Conservation (phyloP, 2,113 vertebrate genomes). For the Artemisiospiza belli region DNA sequence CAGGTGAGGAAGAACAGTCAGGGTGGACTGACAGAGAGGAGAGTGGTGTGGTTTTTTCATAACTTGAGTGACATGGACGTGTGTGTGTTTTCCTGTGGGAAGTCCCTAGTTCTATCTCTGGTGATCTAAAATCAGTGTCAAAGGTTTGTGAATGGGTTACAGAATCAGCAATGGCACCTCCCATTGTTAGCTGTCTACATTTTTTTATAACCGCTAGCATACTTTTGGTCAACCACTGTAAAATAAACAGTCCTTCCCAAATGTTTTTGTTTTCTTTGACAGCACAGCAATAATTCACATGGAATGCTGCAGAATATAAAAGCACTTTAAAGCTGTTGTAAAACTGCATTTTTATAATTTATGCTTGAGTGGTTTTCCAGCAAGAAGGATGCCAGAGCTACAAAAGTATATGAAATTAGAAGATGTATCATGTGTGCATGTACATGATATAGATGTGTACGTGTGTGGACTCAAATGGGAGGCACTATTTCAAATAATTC, state of each 20-base stretch:
- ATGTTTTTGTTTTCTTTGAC: conserved; percentile 84
- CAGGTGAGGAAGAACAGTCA: not conserved
- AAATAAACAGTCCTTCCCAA: conserved; percentile 85
- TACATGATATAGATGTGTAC: not conserved
- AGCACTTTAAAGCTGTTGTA: conserved; percentile 60
- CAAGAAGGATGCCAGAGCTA: conserved; percentile 32
- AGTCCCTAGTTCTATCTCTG: conserved; percentile 22
- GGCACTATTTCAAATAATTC: not conserved
- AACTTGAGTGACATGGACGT: not conserved
- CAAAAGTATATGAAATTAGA: not conserved
- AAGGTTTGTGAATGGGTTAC: conserved; percentile 77
- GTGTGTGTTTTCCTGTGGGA: conserved; percentile 13
- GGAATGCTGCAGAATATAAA: conserved; percentile 70
- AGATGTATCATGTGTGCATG: not conserved
- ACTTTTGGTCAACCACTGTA: conserved; percentile 85
- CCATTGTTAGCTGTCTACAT: conserved; percentile 77
- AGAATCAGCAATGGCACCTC: conserved; percentile 74
- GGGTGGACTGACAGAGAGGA: not conserved
- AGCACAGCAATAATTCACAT: conserved; percentile 79
- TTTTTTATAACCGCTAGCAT: conserved; percentile 82
- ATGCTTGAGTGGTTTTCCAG: conserved; percentile 52
- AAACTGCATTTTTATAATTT: conserved; percentile 65
- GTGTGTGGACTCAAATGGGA: not conserved
- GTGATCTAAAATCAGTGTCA: conserved; percentile 49
- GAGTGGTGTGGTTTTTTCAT: not conserved